Evolutionary conservation across 2,797 vertebrate genomes (phyloP).

Genomic region (Chelidonichthys spinosus): DNA sequence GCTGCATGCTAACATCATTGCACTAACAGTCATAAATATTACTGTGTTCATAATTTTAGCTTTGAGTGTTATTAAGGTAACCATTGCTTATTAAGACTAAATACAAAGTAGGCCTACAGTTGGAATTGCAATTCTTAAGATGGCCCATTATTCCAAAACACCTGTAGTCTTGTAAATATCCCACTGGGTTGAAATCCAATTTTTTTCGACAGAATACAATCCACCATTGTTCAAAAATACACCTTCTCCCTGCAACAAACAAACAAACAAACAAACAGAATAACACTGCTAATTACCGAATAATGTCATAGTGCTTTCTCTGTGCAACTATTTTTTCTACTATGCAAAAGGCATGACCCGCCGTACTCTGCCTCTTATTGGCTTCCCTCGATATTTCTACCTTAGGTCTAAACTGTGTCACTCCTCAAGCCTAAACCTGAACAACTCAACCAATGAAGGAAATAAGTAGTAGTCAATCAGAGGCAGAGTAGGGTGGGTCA

Average conservation of each 20-base stretch:
- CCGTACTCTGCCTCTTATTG: no score
- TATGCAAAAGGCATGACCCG: background rate
- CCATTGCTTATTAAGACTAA: background rate
- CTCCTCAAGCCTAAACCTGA: background rate
- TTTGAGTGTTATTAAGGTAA: background rate
- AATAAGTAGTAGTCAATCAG: background rate
- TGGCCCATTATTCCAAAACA: background rate
- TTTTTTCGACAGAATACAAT: background rate
- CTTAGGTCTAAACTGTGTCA: background rate
- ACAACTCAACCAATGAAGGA: fast-evolving
- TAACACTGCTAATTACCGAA: no score
- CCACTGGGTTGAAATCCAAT: background rate
- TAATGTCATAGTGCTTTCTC: no score
- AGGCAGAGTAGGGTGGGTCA: background rate
- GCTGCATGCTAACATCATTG: background rate
- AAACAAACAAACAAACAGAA: background rate
- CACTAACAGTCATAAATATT: background rate
- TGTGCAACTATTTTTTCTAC: no score
- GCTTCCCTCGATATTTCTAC: background rate
- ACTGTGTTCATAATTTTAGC: background rate
- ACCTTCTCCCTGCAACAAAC: background rate
- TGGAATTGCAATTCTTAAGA: background rate
- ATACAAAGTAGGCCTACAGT: background rate
- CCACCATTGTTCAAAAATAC: background rate
- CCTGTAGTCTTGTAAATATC: background rate